A percentile compares a stretch with the other conserved stretches of the same genome.
phyloP scores from a whole-genome alignment of 2,797 vertebrate species.

The Diglossa cyanea region DNA sequence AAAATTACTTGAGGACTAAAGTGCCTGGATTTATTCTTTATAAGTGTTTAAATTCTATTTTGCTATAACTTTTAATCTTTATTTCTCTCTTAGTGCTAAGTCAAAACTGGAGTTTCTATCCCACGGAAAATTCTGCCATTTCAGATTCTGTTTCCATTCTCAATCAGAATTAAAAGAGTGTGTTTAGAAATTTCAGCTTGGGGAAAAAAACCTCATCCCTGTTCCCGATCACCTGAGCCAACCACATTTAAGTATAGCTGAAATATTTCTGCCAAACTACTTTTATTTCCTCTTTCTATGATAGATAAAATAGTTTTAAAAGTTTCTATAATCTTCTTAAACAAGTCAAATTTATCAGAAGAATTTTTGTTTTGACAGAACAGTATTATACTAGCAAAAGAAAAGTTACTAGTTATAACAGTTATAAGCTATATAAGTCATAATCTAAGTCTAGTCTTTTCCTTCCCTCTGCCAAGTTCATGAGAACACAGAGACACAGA shows the following conservation, averaged over 20 bases:
- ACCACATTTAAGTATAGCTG: neutral
- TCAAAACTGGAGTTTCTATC: neutral
- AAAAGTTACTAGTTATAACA: neutral
- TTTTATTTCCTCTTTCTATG: neutral
- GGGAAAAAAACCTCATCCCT: accelerated
- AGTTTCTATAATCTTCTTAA: neutral
- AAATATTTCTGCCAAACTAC: neutral
- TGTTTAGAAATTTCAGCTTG: neutral
- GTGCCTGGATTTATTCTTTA: neutral
- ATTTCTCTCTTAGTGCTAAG: neutral
- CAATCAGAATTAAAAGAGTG: neutral
- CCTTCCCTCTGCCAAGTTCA: neutral
- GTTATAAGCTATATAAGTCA: neutral
- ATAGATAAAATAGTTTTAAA: neutral
- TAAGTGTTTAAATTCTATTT: neutral
- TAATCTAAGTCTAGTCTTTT: neutral
- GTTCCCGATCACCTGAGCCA: neutral
- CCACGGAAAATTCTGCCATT: neutral
- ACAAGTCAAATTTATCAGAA: neutral
- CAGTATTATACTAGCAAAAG: neutral
- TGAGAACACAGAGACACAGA: neutral
- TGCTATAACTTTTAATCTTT: neutral
- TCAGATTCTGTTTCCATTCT: neutral
- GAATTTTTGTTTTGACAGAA: neutral
- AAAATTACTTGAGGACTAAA: neutral